phyloP scores from a whole-genome alignment of 2,888 invertebrate genomes.

The Andrena bucephala region DNA sequence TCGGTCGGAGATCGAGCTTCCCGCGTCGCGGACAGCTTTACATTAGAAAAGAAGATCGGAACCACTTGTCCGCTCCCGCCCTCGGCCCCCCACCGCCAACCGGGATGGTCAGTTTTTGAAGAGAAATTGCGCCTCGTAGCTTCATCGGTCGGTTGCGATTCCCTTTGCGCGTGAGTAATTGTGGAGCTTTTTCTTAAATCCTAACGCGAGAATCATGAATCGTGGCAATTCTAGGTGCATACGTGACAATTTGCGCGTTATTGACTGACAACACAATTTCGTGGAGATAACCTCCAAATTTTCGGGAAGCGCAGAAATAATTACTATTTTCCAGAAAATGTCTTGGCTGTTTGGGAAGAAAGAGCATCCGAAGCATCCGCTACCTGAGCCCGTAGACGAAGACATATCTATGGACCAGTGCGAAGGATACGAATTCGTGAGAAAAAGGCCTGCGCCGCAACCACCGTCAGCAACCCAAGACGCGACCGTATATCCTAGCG shows the following conservation, averaged over 20 bases:
- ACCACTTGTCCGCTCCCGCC: not conserved
- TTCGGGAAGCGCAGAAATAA: not conserved
- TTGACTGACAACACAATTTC: not conserved
- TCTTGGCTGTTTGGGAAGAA: constrained; percentile 84
- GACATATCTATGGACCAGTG: constrained; percentile 55
- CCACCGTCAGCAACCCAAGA: constrained; percentile 30
- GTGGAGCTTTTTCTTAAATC: not conserved
- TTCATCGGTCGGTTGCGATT: not conserved
- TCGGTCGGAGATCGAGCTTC: too few species aligned
- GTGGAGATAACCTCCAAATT: constrained; percentile 20
- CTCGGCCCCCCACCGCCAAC: too few species aligned
- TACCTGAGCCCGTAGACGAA: constrained; percentile 76
- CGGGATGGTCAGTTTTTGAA: not conserved
- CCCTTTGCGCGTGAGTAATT: constrained; percentile 4
- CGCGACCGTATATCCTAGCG: constrained; percentile 37
- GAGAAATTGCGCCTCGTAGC: not conserved
- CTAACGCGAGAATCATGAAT: not conserved
- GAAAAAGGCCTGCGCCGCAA: constrained; percentile 63
- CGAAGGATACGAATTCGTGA: constrained; percentile 78
- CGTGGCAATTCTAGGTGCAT: not conserved
- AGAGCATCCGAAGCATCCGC: constrained; percentile 79
- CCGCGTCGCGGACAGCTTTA: not conserved
- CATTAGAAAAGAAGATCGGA: not conserved
- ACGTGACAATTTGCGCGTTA: not conserved
- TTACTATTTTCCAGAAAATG: constrained; percentile 70